Evolutionary conservation across 2,113 vertebrate genomes (phyloP).

Genomic region (Clarias macrocephalus): DNA sequence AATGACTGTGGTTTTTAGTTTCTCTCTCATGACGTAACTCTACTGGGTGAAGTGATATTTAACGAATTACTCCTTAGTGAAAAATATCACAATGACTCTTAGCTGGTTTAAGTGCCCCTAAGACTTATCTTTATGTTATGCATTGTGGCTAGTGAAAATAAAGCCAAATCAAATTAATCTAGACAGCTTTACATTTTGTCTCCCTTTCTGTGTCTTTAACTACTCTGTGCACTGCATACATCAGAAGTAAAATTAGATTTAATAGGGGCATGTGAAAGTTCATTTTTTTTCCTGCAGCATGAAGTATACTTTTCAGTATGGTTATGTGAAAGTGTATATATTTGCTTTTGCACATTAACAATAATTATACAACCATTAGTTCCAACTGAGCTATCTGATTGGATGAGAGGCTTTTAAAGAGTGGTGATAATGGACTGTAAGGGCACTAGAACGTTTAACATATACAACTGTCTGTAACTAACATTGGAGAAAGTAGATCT

Average conservation of each 20-base stretch:
- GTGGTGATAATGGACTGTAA: too few species aligned
- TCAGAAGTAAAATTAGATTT: neutral
- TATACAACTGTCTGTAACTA: too few species aligned
- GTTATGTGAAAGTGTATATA: neutral
- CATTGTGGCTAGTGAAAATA: slow-evolving; percentile 56
- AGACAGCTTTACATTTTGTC: slow-evolving; percentile 12
- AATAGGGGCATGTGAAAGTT: neutral
- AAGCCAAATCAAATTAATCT: slow-evolving; percentile 29
- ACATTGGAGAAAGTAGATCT: too few species aligned
- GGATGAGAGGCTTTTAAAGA: too few species aligned
- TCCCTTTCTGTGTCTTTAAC: neutral
- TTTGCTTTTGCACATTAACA: neutral
- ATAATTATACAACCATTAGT: too few species aligned
- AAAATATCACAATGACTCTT: slow-evolving; percentile 58
- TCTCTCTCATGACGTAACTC: slow-evolving; percentile 28
- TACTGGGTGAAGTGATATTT: slow-evolving; percentile 70
- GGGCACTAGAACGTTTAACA: too few species aligned
- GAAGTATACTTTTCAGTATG: neutral
- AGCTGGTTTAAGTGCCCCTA: slow-evolving; percentile 46
- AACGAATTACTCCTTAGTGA: too few species aligned
- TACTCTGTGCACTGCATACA: neutral
- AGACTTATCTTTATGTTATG: slow-evolving; percentile 51
- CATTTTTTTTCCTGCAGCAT: neutral
- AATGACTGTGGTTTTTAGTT: neutral
- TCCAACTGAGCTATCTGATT: too few species aligned